phyloP scores from a whole-genome alignment of 2,113 vertebrate species.

The Thunnus thynnus region DNA sequence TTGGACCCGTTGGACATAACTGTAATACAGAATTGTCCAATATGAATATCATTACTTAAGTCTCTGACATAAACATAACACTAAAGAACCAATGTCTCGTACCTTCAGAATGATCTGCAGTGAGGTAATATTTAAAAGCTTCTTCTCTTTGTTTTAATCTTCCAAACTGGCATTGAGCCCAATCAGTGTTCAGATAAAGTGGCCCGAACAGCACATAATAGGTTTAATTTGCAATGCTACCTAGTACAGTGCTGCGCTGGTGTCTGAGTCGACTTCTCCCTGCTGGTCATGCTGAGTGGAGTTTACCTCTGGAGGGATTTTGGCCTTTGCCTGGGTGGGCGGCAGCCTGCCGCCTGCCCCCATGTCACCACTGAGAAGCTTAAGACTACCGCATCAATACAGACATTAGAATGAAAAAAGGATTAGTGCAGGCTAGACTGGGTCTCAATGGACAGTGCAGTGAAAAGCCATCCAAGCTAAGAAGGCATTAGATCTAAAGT shows the following conservation, averaged over 20 bases:
- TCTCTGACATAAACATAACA: neutral
- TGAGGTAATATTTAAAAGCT: constrained; percentile 38
- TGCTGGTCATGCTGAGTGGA: constrained; percentile 15
- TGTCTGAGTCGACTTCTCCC: neutral
- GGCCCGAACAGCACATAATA: constrained; percentile 34
- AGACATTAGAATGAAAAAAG: constrained; percentile 74
- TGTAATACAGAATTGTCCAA: neutral
- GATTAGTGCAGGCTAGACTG: constrained; percentile 75
- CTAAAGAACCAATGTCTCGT: neutral
- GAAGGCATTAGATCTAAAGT: constrained; percentile 68
- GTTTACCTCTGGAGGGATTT: constrained; percentile 33
- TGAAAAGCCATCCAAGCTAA: constrained; percentile 68
- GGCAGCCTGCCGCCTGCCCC: constrained; percentile 35
- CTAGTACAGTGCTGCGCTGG: neutral
- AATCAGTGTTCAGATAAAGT: constrained; percentile 48
- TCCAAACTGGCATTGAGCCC: constrained; percentile 1
- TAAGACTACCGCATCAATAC: constrained; percentile 71
- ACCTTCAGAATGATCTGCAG: constrained; percentile 4
- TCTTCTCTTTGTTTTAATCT: constrained; percentile 35
- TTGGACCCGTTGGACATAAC: too few relatives aligned
- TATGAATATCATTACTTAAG: neutral
- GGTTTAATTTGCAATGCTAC: constrained; percentile 50
- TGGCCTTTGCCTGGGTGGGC: constrained; percentile 43
- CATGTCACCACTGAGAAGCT: constrained; percentile 68
- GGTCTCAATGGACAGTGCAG: constrained; percentile 65